These are phyloP conservation scores for Halesus radiatus DNA, from an alignment of 1,140 invertebrate genomes.

Conservation along the genomic window DNA sequence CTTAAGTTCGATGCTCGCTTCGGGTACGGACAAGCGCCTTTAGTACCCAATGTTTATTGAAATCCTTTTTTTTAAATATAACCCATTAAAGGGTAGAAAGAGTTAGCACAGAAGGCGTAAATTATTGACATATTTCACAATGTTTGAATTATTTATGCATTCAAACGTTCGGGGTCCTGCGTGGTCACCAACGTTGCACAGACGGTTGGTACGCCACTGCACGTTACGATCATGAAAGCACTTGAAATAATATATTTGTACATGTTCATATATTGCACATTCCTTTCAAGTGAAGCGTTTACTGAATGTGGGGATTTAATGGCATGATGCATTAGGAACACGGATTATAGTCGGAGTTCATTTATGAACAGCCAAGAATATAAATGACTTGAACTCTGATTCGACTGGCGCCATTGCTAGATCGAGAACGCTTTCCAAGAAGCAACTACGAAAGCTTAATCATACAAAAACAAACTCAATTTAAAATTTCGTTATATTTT, in stretches of 20 bases:
- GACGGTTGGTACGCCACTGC: neutral
- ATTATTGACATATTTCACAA: too few relatives aligned
- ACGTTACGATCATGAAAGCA: too few relatives aligned
- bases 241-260: neutral
- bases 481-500: neutral
- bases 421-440: neutral
- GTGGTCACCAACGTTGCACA: neutral
- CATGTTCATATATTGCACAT: neutral
- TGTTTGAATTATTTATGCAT: too few relatives aligned
- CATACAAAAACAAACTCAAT: neutral
- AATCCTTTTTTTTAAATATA: too few relatives aligned
- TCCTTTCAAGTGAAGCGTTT: conserved; percentile 17
- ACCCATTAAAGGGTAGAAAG: too few relatives aligned
- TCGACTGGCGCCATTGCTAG: neutral
- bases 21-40: too few relatives aligned
- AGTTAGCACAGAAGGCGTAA: too few relatives aligned
- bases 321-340: conserved; percentile 20
- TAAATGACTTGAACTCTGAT: neutral
- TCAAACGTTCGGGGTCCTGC: neutral
- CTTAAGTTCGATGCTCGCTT: too few relatives aligned
- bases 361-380: conserved; percentile 13
- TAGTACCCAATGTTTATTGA: too few relatives aligned
- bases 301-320: neutral
- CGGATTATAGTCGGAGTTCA: conserved; percentile 6
- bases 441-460: neutral